Percentiles rank a stretch among this genome's conserved stretches.
These are phyloP conservation scores for Cryptocephalus primarius DNA, from an alignment of 2,888 invertebrate genomes.

Conservation along the genomic window DNA sequence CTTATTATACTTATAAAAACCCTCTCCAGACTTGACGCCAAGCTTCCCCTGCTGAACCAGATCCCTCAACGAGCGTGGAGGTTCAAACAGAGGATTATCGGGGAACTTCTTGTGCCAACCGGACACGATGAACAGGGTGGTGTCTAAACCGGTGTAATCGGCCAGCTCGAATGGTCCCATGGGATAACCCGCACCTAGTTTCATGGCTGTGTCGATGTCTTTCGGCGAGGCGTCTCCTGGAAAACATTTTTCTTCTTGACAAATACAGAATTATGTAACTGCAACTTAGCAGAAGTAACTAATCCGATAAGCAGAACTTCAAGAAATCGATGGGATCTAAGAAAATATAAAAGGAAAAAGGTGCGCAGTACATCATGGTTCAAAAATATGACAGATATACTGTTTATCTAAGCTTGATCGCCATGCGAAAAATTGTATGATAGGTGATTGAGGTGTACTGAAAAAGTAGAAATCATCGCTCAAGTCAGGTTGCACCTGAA, in stretches of 20 bases:
- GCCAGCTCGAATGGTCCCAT: conserved; percentile 83
- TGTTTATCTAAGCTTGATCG: no score
- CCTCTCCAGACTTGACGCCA: conserved; percentile 71
- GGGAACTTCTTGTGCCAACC: conserved; percentile 69
- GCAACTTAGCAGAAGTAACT: no score
- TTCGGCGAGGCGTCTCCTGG: conserved; percentile 57
- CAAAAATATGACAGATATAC: no score
- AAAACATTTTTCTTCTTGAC: conserved; percentile 2
- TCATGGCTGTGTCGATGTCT: conserved; percentile 86
- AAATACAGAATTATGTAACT: no score
- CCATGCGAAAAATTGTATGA: no score
- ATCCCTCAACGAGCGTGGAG: conserved; percentile 53
- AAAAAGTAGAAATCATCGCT: no score
- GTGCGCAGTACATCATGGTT: no score
- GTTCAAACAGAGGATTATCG: conserved; percentile 52
- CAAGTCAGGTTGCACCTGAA: no score
- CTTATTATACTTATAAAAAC: conserved; percentile 66
- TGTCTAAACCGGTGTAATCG: conserved; percentile 79
- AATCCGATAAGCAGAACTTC: no score
- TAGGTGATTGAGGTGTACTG: no score
- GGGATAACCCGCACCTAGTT: conserved; percentile 80
- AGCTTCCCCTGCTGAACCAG: conserved; percentile 66
- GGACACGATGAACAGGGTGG: conserved; percentile 61
- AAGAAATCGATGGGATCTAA: no score
- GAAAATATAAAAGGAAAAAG: no score